These are phyloP conservation scores for Perizoma flavofasciatum DNA, from an alignment of 2,888 invertebrate species.

Conservation along the genomic window DNA sequence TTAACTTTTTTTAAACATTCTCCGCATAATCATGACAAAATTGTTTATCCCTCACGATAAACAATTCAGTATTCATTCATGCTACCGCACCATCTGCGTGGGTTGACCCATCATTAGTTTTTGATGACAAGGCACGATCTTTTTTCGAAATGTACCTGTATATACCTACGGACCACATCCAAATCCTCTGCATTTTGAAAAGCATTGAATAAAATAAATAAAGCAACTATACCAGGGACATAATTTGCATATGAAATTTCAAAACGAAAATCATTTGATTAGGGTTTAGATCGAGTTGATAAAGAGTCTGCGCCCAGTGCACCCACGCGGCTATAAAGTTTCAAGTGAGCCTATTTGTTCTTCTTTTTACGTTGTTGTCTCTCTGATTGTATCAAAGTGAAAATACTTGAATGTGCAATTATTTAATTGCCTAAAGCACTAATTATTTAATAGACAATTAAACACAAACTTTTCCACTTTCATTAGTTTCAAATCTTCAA, in stretches of 20 bases:
- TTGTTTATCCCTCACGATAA: no score
- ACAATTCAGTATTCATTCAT: constrained; percentile 46
- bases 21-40: constrained; percentile 22
- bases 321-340: constrained; percentile 54
- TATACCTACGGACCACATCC: no score
- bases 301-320: constrained; percentile 46
- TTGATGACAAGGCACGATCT: constrained; percentile 50
- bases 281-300: constrained; percentile 51
- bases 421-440: no score
- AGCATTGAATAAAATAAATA: constrained; percentile 50
- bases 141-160: constrained; percentile 51
- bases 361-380: constrained; percentile 48
- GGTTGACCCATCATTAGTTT: constrained; percentile 51
- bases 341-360: constrained; percentile 45
- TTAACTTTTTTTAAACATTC: constrained; percentile 12
- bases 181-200: constrained; percentile 45
- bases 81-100: constrained; percentile 46
- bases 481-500: constrained; percentile 13
- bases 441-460: constrained; percentile 4
- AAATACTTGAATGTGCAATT: constrained; percentile 45
- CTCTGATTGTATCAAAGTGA: constrained; percentile 42
- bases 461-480: constrained; percentile 22
- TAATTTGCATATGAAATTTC: constrained; percentile 51
- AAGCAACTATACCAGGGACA: constrained; percentile 37
- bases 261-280: constrained; percentile 52